Evolutionary conservation across 2,113 vertebrate genomes (phyloP), one percentile per base, ranked within the genome.

Genomic region (Lamprologus ornatipinnis): DNA sequence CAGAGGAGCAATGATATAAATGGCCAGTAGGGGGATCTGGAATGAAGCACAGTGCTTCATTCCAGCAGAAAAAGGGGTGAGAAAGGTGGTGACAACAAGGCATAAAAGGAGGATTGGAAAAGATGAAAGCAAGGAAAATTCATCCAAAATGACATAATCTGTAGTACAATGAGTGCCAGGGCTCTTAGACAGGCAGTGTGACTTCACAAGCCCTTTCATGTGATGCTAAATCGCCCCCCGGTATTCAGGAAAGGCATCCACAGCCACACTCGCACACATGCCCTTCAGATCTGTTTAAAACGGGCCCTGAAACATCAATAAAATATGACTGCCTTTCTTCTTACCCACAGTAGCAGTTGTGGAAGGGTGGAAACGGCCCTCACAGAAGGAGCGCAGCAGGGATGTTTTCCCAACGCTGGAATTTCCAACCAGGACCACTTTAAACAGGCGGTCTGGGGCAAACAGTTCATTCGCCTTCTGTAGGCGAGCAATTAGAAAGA

Each of bases 341-440:
- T 97, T 95, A 99, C 98, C 98, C 88, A 99, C 96, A 70, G 98
- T 99, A 84, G 98, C 97, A 26, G 96, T 95, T 31, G 97, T 97
- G 85, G 96, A 94, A 1, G 96, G 89, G 60, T 94, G 96, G 95
- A 98, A 98, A 19, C 21, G 90, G 40, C 96, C 97, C 79, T 98
- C 97, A 33, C 98, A 99, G 94, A 99, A 97, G 85, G 96, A 95
- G 88, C 96, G 96, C 14, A 99, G 95, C 83, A 99, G 96, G 4
- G 97, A 98, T 0, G 98, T 99, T 96, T 99, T 99, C 47, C 98
- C 98, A 60, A 99, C 98, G 0, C 96, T 97, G 0, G 98, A 98
- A 91, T 98, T 97, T 10, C 98, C 98, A 58, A 99, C 97, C 65
- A 98, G 92, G 83, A 99, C 95, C 2, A 99, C 97, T 95, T 99